Evolutionary conservation across 2,113 vertebrate genomes (phyloP), one percentile per base, ranked within the genome.

Genomic region (Heterocephalus glaber): DNA sequence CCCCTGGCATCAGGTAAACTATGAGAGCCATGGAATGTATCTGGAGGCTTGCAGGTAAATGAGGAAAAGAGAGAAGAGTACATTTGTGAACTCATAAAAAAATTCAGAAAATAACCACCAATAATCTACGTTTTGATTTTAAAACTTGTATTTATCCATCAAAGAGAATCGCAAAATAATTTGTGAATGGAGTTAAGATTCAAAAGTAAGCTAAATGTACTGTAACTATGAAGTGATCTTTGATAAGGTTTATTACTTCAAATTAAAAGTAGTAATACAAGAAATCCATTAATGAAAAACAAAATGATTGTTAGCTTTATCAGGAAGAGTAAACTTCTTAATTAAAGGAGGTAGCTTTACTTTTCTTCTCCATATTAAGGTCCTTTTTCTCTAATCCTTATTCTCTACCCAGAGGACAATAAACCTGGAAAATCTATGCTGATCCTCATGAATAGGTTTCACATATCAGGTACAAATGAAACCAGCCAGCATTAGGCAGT

Each of bases 241-340:
- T 66, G 24, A 77, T 9, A 28, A 60, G 16, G 12, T 61, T n/a
- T 82, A 88, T 54, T 61, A n/a, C 9, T 49, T 52, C 54, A 77
- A 88, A 83, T 77, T 38, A 80, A 79, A 77, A 66, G 4, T 70
- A 65, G 14, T 11, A 79, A 86, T 68, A 5, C 9, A 77, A 33
- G 1, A 35, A 77, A 28, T 58, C 22, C 28, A 20, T n/a, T 17
- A 70, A 65, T 81, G 22, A 13, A 28, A 83, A 92, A 80, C 10
- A 61, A 5, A 84, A 33, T 11, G 8, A 16, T 8, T 49, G 6
- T 74, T 70, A 58, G 3, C 13, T 35, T 76, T 65, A 38, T 12
- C 54, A 80, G 17, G 65, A 95, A 83, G 13, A 61, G 13, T 7
- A 82, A 74, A 12, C 20, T 65, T 94, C 60, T 95, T 85, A 33